Evolutionary conservation across 2,113 vertebrate species (phyloP).

Genomic region (Triplophysa dalaica): DNA sequence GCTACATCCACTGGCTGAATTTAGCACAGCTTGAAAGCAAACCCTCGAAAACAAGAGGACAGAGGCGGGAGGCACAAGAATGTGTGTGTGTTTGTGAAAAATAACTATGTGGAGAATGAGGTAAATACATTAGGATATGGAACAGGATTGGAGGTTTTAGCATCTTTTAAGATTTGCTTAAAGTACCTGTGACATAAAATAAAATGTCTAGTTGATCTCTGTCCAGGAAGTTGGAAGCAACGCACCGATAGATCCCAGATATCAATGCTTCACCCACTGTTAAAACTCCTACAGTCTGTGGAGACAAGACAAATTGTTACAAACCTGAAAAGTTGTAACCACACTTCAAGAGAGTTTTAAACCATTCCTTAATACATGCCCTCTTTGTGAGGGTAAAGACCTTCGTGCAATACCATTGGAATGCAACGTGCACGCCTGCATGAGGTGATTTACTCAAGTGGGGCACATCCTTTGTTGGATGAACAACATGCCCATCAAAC

Average conservation of each 20-base stretch:
- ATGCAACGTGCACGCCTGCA: conserved; percentile 11
- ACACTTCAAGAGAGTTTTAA: neutral
- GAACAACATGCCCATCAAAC: conserved; percentile 20
- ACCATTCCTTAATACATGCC: neutral
- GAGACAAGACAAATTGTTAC: conserved; percentile 57
- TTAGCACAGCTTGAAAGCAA: conserved; percentile 26
- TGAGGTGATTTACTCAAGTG: conserved; percentile 13
- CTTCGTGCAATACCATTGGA: neutral
- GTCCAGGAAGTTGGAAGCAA: conserved; percentile 86
- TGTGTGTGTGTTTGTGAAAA: neutral
- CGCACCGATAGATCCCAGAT: conserved; percentile 89
- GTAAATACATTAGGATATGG: neutral
- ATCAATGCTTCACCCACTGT: conserved; percentile 82
- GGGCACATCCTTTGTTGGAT: conserved; percentile 12
- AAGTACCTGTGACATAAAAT: conserved; percentile 92
- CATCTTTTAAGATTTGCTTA: neutral
- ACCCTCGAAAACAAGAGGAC: conserved; percentile 27
- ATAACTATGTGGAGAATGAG: neutral
- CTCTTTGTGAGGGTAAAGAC: neutral
- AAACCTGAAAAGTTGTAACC: too few species aligned
- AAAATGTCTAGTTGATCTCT: conserved; percentile 79
- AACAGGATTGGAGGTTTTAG: neutral
- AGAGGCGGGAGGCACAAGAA: neutral
- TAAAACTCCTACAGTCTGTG: conserved; percentile 85
- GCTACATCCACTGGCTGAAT: conserved; percentile 31